These are phyloP conservation scores for Telmatochromis sp. DNA, from an alignment of 2,113 vertebrate species.

Conservation along the genomic window DNA sequence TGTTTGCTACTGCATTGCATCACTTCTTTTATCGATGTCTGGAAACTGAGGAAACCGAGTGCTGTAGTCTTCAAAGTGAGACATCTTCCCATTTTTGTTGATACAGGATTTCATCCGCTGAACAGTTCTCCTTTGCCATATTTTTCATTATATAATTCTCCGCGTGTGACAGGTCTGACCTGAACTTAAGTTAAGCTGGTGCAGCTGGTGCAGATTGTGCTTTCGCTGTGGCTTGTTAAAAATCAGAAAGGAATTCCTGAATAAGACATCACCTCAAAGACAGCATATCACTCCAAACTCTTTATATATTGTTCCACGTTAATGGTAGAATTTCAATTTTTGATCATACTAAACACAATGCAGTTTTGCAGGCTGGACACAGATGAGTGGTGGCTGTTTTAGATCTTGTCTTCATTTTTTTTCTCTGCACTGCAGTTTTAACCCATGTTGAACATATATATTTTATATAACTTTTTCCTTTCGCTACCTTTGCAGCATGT, in stretches of 20 bases:
- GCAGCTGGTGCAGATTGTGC: not conserved
- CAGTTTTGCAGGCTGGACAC: not conserved
- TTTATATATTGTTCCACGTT: not conserved
- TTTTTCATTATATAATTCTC: not conserved
- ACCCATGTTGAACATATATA: not conserved
- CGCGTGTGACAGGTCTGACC: not conserved
- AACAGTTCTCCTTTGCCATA: not conserved
- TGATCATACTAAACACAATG: not conserved
- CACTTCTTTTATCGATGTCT: not conserved
- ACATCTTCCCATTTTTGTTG: not conserved
- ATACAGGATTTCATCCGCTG: not conserved
- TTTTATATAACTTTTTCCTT: not conserved
- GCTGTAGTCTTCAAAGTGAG: not conserved
- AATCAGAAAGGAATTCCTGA: not conserved
- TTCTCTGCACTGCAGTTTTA: not conserved
- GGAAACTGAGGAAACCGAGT: not conserved
- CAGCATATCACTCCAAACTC: not conserved
- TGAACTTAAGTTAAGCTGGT: not conserved
- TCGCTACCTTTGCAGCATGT: not conserved
- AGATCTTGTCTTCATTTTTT: not conserved
- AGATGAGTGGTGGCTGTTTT: not conserved
- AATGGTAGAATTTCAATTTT: not conserved
- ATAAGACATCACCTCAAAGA: not conserved
- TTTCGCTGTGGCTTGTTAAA: not conserved
- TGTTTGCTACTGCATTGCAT: not conserved